Evolutionary conservation across 1,140 invertebrate genomes (phyloP).

Genomic region (Drosophila nannoptera): DNA sequence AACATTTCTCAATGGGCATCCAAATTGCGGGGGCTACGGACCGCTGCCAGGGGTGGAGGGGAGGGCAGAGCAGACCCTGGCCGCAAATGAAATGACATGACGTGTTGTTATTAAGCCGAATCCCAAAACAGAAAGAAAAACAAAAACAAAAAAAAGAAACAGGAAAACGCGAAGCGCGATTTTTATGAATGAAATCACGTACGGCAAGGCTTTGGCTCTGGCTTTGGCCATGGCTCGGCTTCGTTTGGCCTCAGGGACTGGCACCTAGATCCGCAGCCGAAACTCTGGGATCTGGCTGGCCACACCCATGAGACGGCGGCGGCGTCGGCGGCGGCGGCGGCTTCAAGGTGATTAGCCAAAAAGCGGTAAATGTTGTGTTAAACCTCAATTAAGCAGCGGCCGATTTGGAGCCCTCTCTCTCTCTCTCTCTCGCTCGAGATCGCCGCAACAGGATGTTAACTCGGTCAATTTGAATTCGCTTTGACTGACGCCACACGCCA

Average conservation of each 20-base stretch:
- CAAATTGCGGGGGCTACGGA: conserved; percentile 11
- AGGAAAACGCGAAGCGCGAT: conserved; percentile 20
- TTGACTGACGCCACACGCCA: conserved; percentile 75
- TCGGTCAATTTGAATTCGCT: conserved; percentile 61
- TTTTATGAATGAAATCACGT: conserved; percentile 69
- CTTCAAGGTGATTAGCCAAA: conserved; percentile 73
- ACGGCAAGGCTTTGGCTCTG: conserved; percentile 2
- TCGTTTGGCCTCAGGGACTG: background rate
- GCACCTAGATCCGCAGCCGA: conserved; percentile 16
- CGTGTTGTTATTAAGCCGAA: conserved; percentile 71
- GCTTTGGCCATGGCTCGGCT: background rate
- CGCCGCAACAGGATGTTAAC: conserved; percentile 57
- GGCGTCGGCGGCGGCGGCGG: conserved; percentile 35
- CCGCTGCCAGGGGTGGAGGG: background rate
- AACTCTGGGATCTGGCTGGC: conserved; percentile 8
- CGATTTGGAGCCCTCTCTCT: conserved; percentile 5
- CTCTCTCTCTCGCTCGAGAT: conserved; percentile 13
- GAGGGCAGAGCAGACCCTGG: conserved; percentile 14
- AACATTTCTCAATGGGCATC: conserved; percentile 61
- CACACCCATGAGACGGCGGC: conserved; percentile 20
- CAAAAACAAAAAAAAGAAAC: conserved; percentile 34
- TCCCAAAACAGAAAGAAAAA: conserved; percentile 32
- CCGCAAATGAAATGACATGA: conserved; percentile 66
- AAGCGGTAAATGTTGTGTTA: conserved; percentile 76
- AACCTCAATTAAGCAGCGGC: conserved; percentile 66